Base-by-base conservation (phyloP, 2,888 invertebrate genomes). In the Platypus cylindrus region DNA sequence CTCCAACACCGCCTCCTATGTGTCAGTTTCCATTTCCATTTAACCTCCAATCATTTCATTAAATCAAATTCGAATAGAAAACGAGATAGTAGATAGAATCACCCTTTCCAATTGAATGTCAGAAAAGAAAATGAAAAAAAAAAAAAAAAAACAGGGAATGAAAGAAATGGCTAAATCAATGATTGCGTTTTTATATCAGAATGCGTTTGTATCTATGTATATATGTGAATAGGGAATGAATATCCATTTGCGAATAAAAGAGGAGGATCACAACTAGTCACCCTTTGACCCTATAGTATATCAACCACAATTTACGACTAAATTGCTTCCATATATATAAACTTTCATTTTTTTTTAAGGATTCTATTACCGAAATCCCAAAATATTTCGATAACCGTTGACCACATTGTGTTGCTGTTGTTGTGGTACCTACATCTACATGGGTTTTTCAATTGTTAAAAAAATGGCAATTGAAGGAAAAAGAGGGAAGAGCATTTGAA, bases 201-300 rank as follows among this genome's bases (percentile, higher is more conserved):
- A n/a, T n/a, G n/a, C n/a, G n/a, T n/a, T n/a, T n/a, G n/a, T n/a
- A n/a, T n/a, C n/a, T n/a, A n/a, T n/a, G n/a, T n/a, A n/a, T n/a
- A n/a, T n/a, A n/a, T n/a, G n/a, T n/a, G n/a, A n/a, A n/a, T 31
- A 37, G 38, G 36, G 37, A 52, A 54, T 53, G 52, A 52, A 54
- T 54, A 54, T 53, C 54, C 52, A 52, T 53, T 50, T 50, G 47
- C 43, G 47, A 45, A 51, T 47, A 51, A 50, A 49, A 42, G 49
- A 42, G 45, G 44, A 41, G 42, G 45, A 50, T 50, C 49, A 51
- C 49, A n/a, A n/a, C n/a, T n/a, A n/a, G n/a, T n/a, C n/a, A n/a
- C 47, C 45, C 43, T 45, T 45, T 47, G 49, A 49, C 51, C 51
- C 48, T 20, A 40, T 26, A 37, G 41, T 48, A 47, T n/a, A n/a